Evolutionary conservation across 2,113 vertebrate species (phyloP), one percentile per base, ranked within the genome.

Genomic region (Nettapus auritus): DNA sequence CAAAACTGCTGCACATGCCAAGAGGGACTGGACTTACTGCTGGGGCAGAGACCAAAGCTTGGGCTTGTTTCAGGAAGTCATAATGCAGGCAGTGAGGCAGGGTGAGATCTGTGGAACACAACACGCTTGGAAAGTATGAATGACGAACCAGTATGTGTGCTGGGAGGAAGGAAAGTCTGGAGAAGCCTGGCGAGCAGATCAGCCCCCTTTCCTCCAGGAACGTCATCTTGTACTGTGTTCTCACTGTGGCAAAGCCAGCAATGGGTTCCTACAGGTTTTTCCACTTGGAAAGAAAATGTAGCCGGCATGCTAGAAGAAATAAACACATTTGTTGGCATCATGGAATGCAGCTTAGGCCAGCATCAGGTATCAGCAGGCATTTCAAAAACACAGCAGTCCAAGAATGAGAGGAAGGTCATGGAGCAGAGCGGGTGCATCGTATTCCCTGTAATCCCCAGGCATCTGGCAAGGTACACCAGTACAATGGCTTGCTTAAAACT

Each of bases 371-470:
- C 42, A 77, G 40, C 1, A 77, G 70, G 34, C 9, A 57, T 77
- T 74, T 86, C 31, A 77, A 77, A 90, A 83, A 13, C 66, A 78
- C 31, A 90, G 55, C 34, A 73, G 55, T 67, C 11, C 1, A 94
- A 81, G 60, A 90, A 83, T 44, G 40, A 86, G 26, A 19, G 33
- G 26, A 80, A 86, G 50, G 57, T 0, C 22, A 20, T 44, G 13
- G n/a, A 83, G n/a, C 31, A 86, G 8, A 83, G 11, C 0, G 0
- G 8, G 9, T 53, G 3, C 60, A 70, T 66, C 34, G 8, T 40
- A 69, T 63, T 66, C 59, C 40, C 40, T 86, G 53, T 77, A 90
- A 86, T n/a, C 29, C 40, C 33, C 29, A 53, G 28, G 40, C 55
- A 57, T 38, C 29, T 62, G 31, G 22, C 88, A 73, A 90, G 78